Base-by-base conservation (phyloP, 2,797 vertebrate genomes). In the Meriones psammophilus region DNA sequence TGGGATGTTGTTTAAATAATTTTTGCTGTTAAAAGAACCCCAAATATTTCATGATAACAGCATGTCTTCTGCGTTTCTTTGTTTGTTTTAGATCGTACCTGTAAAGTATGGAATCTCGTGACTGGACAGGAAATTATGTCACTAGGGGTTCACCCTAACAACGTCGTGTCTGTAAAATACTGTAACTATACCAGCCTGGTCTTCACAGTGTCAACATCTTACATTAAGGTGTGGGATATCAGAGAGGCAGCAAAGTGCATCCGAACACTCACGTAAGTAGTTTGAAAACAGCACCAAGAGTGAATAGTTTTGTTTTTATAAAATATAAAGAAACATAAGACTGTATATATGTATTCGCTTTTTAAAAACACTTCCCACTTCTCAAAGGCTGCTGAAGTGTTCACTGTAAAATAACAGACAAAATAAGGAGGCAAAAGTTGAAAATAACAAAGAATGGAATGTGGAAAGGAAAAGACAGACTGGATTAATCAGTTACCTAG, bases 101-200 rank as follows among this genome's bases (percentile, higher is more conserved):
- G 99, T 98, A 99, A 99, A 98, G 99, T 99, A 33, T 99, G 99
- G 99, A 99, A 99, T 98, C 98, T 99, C 95, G 99, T 99, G 96
- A 99, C 99, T 1, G 99, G 99, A 92, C 99, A 99, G 97, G 99
- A 99, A 98, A 99, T 99, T 95, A 99, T 99, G 99, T 99, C 99
- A 89, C 98, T 99, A 20, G 99, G 99, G 4, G 99, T 99, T 95
- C 99, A 99, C 97, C 99, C 99, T 92, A 99, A 99, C 98, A 99
- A 99, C 2, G 99, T 99, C 0, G 99, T 99, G 89, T 99, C 99
- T 68, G 98, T 99, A 97, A 99, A 99, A 95, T 99, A 99, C 85
- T 99, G 99, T 56, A 99, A 98, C 96, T 99, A 99, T 88, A 99
- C 99, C 73, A 99, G 99, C 96, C 98, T 99, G 24, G 99, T 99